Evolutionary conservation across 1,140 invertebrate genomes (phyloP).

Genomic region (Psix sp.): DNA sequence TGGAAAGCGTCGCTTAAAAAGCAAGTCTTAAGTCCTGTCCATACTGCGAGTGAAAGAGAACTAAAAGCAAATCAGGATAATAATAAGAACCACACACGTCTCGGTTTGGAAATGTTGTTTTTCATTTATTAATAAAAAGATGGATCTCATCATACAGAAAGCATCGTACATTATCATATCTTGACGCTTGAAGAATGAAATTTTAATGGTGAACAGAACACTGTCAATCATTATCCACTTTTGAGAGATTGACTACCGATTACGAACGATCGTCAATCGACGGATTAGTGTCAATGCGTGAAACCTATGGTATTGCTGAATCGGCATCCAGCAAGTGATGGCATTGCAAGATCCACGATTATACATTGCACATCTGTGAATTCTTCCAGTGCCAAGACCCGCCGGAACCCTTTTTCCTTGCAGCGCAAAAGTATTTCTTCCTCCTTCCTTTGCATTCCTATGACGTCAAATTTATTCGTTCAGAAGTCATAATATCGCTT

Average conservation of each 20-base stretch:
- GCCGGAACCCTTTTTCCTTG: conserved; percentile 68
- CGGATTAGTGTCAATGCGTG: conserved; percentile 49
- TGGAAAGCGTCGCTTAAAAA: too few relatives aligned
- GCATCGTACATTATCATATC: conserved; percentile 36
- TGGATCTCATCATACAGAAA: conserved; percentile 35
- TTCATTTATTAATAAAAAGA: conserved; percentile 35
- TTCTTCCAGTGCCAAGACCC: conserved; percentile 79
- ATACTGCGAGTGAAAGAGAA: too few relatives aligned
- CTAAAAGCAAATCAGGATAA: too few relatives aligned
- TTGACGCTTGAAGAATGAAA: conserved; percentile 13
- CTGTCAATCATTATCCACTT: conserved; percentile 31
- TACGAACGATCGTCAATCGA: conserved; percentile 43
- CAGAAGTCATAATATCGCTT: too few relatives aligned
- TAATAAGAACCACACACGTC: conserved; percentile 19
- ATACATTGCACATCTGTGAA: conserved; percentile 77
- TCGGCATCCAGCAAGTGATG: conserved; percentile 75
- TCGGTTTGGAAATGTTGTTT: conserved; percentile 8
- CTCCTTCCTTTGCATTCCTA: conserved; percentile 14
- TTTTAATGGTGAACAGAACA: conserved; percentile 25
- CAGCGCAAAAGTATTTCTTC: too few relatives aligned
- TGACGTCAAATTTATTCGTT: background rate
- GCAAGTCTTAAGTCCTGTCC: too few relatives aligned
- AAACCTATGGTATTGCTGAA: conserved; percentile 55
- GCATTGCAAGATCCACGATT: conserved; percentile 79
- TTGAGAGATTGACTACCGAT: conserved; percentile 23